Percentiles rank a stretch among this genome's conserved stretches.
phyloP scores from a whole-genome alignment of 30 jellyfish, hydroid and myxozoan species.

The Calvadosia cruxmelitensis region DNA sequence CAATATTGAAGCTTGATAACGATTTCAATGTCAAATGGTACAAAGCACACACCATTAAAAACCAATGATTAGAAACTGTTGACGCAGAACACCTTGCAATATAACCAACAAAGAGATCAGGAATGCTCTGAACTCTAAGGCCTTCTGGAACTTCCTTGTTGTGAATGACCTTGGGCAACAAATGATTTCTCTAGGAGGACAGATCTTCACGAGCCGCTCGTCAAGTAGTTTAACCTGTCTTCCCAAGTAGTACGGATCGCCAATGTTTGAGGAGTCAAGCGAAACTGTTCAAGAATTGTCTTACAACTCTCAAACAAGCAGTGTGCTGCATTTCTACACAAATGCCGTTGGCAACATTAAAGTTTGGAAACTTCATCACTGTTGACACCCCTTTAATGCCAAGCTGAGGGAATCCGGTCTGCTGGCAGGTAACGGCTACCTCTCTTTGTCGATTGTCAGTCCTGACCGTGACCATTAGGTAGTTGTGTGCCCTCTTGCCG shows the following conservation, averaged over 20 bases:
- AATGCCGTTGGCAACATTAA: neutral
- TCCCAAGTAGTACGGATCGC: neutral
- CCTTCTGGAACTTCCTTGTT: neutral
- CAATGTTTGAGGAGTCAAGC: neutral
- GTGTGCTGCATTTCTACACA: neutral
- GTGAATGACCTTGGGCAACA: neutral
- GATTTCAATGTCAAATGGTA: neutral
- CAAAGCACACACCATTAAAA: neutral
- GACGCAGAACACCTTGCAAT: neutral
- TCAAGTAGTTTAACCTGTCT: neutral
- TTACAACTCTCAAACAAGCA: neutral
- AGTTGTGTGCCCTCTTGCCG: neutral
- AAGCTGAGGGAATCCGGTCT: neutral
- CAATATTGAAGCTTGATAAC: neutral
- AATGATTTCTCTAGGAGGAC: neutral
- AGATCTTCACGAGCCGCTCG: neutral
- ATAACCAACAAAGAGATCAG: too few species aligned
- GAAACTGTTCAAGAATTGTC: neutral
- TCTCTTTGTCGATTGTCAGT: neutral
- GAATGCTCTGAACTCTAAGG: neutral
- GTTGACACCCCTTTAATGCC: neutral
- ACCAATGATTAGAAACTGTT: neutral
- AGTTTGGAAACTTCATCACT: neutral
- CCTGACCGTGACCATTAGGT: neutral
- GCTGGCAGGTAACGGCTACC: neutral